phyloP scores from a whole-genome alignment of 2,797 vertebrate species.

The Coreius guichenoti region DNA sequence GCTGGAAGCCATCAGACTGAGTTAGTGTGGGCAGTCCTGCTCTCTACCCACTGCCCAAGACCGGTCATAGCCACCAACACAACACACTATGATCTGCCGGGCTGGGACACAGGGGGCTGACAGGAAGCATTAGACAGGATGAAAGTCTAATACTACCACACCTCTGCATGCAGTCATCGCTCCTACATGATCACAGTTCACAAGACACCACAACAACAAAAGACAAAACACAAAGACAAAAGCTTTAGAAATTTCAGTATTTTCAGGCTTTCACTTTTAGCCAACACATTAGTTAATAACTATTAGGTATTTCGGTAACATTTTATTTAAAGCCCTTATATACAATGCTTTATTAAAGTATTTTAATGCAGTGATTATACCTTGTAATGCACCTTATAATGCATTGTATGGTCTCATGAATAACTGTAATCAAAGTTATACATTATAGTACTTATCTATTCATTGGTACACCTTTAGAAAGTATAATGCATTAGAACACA shows the following conservation, averaged over 20 bases:
- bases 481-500: background rate
- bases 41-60: slow-evolving; percentile 58
- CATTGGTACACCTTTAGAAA: background rate
- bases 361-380: background rate
- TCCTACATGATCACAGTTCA: slow-evolving; percentile 13
- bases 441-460: background rate
- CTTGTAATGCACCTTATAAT: background rate
- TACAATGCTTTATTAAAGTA: background rate
- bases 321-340: background rate
- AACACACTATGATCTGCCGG: slow-evolving; percentile 73
- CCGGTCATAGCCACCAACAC: slow-evolving; percentile 71
- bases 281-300: background rate
- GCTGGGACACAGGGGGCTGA: slow-evolving; percentile 73
- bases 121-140: slow-evolving; percentile 74
- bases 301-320: background rate
- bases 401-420: background rate
- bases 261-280: background rate
- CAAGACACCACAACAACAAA: background rate
- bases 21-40: slow-evolving; percentile 68
- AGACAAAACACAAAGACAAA: background rate
- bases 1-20: slow-evolving; percentile 81
- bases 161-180: slow-evolving; percentile 8
- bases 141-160: slow-evolving; percentile 62
- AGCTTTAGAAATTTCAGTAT: no score
- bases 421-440: background rate